Evolutionary conservation across 2,797 vertebrate genomes (phyloP), one percentile per base, ranked within the genome.

Genomic region (Peromyscus nudipes): DNA sequence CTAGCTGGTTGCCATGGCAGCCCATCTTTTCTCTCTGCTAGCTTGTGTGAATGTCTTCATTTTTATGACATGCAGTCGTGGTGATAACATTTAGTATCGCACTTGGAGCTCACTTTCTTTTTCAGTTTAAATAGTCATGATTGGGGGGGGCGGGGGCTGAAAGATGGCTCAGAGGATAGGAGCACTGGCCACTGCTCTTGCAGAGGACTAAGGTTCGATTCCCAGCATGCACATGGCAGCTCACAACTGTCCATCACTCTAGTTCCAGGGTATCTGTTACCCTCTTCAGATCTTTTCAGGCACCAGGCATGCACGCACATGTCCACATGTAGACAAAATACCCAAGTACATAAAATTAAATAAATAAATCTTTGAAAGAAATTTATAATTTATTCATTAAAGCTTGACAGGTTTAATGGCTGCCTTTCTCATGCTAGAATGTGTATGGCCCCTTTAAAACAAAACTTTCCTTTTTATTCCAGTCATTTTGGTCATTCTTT

Each of bases 71-170:
- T 40, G 6, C 4, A 29, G 43, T 86, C 92, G 67, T 27, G 80
- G 34, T 60, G 82, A 82, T 92, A 77, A 9, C 79, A 4, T 82
- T 77, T 31, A 76, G 6, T 88, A 62, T 82, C 43, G 4, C 75
- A 76, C 95, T 92, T 89, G 40, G 49, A 94, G 43, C 89, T 21
- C 76, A 85, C 46, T 8, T 88, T 89, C 37, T 83, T 94, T 97
- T 91, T 95, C 11, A 37, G 8, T 27, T 0, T 89, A 60, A 89
- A 19, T 13, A 90, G 73, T 92, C 12, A 64, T 34, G 69, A 82
- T 34, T 34, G 23, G 57, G 11, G 57, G 49, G 49, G 46, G 46
- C 1, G 46, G 79, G n/a, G n/a, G 19, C 0, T 4, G 23, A 12
- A 11, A 75, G 23, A 46, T 64, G 27, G 11, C 40, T 31, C 81